Base-by-base conservation (phyloP, 2,888 invertebrate genomes). In the Tetragonula carbonaria region DNA sequence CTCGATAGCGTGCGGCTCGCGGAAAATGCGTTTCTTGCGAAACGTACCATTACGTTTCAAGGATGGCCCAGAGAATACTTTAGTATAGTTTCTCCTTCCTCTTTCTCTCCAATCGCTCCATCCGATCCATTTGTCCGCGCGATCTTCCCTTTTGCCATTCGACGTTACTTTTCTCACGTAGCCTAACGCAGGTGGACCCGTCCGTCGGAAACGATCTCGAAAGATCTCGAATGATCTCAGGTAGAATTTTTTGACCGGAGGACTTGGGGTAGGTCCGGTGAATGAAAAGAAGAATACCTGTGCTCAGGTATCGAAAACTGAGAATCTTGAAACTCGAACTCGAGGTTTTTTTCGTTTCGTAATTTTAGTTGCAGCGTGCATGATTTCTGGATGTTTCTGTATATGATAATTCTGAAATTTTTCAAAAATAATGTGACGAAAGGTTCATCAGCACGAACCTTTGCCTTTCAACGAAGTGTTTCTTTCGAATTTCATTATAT, bases 11-110 rank as follows among this genome's bases (percentile, higher is more conserved):
- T 45, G 62, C 4, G 5, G 23, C 62, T 82, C 67, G 67, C 16
- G 50, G 75, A 63, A 76, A 82, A 55, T 68, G 68, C 16, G 65
- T 72, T 76, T 72, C 82, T 82, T 82, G 67, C 82, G 82, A 76
- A 82, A 76, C 67, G 53, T 33, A n/a, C 74, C 80, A 82, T 82
- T 74, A 21, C 4, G 45, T 63, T 66, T 73, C 82, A 76, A 82
- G 83, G 83, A 82, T 73, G 73, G 50, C 33, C 18, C 45, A 16
- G 57, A 38, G 63, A 82, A 68, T 63, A 33, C 33, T 33, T 3
- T 33, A 33, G 3, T 33, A 33, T 33, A 81, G 55, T 68, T 68
- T 74, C 80, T 59, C 71, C 33, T 53, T 16, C 51, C 28, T 67
- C 66, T 62, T 28, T 28, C 38, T 50, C 18, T 14, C 0, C 51